These are phyloP conservation scores for Tetragnatha versicolor DNA, from an alignment of 1,140 invertebrate genomes.

Conservation along the genomic window DNA sequence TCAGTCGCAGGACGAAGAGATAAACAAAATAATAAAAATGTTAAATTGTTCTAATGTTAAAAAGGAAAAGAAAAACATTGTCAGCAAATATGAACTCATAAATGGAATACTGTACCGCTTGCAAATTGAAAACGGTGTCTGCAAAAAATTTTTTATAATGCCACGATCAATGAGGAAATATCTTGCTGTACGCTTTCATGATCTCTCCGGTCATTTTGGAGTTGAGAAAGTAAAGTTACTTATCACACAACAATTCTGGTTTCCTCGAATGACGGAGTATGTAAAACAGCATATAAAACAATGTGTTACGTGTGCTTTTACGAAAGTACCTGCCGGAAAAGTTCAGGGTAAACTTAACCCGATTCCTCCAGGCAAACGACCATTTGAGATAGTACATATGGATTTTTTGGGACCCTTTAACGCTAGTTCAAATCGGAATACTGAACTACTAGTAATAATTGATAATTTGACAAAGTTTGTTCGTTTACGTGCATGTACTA, in stretches of 20 bases:
- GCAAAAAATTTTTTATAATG: background rate
- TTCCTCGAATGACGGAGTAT: background rate
- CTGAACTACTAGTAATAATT: background rate
- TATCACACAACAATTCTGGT: background rate
- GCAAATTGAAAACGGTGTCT: background rate
- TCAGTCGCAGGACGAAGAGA: background rate
- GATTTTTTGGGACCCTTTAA: background rate
- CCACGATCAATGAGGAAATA: background rate
- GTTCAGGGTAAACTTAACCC: background rate
- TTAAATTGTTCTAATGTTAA: background rate
- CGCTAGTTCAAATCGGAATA: background rate
- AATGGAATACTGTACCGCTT: background rate
- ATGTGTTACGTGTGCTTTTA: background rate
- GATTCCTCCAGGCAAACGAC: background rate
- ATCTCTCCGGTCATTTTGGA: background rate
- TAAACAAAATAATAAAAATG: background rate
- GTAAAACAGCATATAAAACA: background rate
- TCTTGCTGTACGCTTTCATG: background rate
- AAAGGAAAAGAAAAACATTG: background rate
- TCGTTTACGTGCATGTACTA: background rate
- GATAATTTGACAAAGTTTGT: conserved; percentile 7
- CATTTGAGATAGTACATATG: background rate
- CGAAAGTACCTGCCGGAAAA: background rate
- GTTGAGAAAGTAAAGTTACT: background rate
- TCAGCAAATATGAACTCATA: background rate